phyloP scores from a whole-genome alignment of 2,797 vertebrate species.

The Ctenopoma multispine region DNA sequence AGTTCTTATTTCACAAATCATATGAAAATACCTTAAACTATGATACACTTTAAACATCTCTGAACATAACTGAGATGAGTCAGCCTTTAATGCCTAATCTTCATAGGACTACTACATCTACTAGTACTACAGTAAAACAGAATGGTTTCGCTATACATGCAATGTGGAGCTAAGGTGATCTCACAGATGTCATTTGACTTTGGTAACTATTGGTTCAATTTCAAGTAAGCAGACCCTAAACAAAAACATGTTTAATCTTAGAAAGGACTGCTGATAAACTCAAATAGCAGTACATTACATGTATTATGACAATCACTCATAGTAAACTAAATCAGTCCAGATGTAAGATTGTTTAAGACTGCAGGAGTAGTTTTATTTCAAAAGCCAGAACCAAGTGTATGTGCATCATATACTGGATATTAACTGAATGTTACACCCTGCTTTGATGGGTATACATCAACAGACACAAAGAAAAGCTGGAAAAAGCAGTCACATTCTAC shows the following conservation, averaged over 20 bases:
- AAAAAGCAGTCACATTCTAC: constrained; percentile 21
- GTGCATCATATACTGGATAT: constrained; percentile 18
- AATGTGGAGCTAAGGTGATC: neutral
- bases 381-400: constrained; percentile 31
- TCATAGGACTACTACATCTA: neutral
- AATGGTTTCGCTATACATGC: neutral
- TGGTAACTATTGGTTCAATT: neutral
- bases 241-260: neutral
- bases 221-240: neutral
- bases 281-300: neutral
- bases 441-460: constrained; percentile 41
- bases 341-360: constrained; percentile 8
- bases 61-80: neutral
- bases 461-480: constrained; percentile 25
- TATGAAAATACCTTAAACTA: neutral
- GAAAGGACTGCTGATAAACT: neutral
- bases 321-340: neutral
- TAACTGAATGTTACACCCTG: constrained; percentile 37
- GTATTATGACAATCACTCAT: constrained; percentile 2
- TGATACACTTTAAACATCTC: neutral
- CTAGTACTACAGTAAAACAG: neutral
- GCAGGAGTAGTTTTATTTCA: constrained; percentile 14
- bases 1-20: neutral
- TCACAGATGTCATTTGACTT: neutral
- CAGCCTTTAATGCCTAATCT: no score